Evolutionary conservation across 2,797 vertebrate species (phyloP).

Genomic region (Ptychobarbus kaznakovi): DNA sequence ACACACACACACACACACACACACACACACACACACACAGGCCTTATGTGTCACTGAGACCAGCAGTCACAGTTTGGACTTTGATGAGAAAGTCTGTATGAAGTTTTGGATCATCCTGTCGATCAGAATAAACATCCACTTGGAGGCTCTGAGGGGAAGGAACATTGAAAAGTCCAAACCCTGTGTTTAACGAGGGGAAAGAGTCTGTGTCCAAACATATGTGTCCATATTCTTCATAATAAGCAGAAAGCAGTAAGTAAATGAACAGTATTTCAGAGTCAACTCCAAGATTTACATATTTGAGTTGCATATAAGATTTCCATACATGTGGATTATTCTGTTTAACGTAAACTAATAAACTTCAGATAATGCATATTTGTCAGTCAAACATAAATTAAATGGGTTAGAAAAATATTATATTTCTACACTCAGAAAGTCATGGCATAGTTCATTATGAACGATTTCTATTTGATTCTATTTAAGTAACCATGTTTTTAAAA

Average conservation of each 20-base stretch:
- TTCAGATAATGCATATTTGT: neutral
- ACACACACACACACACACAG: neutral
- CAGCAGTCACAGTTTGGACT: neutral
- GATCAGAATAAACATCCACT: neutral
- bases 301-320: neutral
- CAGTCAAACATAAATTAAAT: neutral
- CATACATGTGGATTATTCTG: neutral
- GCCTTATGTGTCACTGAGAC: neutral
- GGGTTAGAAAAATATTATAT: neutral
- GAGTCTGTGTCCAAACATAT: neutral
- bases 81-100: slow-evolving; percentile 31
- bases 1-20: neutral
- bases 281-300: neutral
- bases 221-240: neutral
- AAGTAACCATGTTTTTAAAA: too few relatives aligned
- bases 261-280: neutral
- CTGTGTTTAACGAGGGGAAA: neutral
- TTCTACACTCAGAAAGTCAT: neutral
- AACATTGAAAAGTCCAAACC: neutral
- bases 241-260: neutral
- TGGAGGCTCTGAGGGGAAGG: neutral
- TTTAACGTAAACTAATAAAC: neutral
- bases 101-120: neutral
- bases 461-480: too few relatives aligned
- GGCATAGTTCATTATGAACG: too few relatives aligned